Conservation (phyloP, 2,113 vertebrate species). For the Tachysurus vachellii region DNA sequence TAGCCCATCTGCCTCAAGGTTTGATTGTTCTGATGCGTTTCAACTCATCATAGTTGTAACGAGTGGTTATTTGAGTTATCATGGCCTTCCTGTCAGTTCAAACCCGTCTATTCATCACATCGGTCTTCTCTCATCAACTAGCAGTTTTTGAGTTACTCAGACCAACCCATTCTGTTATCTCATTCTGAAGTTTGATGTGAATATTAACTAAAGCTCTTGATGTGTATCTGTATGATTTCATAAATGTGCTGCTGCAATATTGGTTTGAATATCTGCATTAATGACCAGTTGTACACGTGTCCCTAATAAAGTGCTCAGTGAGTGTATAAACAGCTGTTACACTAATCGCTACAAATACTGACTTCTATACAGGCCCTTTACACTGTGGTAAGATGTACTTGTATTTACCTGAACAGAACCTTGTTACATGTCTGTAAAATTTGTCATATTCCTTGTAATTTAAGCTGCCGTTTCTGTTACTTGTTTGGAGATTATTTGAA, state of each 20-base stretch:
- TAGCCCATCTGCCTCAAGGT: no score
- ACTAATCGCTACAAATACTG: neutral
- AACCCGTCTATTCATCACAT: neutral
- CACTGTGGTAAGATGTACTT: conserved; percentile 2
- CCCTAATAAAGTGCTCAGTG: neutral
- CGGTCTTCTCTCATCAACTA: neutral
- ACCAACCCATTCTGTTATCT: neutral
- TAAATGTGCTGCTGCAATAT: neutral
- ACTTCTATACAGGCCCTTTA: neutral
- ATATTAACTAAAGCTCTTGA: neutral
- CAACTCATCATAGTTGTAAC: neutral
- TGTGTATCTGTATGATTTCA: neutral
- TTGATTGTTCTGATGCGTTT: neutral
- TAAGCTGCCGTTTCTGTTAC: conserved; percentile 26
- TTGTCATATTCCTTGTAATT: neutral
- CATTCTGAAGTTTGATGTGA: neutral
- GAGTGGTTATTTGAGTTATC: neutral
- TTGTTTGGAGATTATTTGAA: neutral
- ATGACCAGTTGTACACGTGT: neutral
- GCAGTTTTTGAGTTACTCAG: neutral
- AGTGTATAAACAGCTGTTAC: neutral
- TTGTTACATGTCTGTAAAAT: conserved; percentile 12
- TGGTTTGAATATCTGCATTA: no score
- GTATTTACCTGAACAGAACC: neutral
- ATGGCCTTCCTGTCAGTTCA: neutral